phyloP scores from a whole-genome alignment of 2,797 vertebrate species.

The Margarornis squamiger region DNA sequence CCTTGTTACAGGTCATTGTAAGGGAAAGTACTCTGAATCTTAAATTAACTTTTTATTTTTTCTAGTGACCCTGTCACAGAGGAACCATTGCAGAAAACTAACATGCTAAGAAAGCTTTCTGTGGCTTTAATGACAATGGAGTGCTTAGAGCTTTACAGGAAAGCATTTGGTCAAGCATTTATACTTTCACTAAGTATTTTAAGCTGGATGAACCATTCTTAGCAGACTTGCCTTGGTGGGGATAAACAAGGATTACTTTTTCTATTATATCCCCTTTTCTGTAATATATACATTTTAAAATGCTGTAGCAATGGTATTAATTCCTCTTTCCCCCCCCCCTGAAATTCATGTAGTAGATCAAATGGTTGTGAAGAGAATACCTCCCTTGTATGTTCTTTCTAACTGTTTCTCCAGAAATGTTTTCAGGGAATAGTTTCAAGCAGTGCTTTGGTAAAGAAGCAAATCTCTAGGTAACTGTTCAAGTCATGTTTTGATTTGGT shows the following conservation, averaged over 20 bases:
- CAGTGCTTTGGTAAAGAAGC: background rate
- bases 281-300: background rate
- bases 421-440: background rate
- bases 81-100: background rate
- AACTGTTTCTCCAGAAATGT: background rate
- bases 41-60: background rate
- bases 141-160: background rate
- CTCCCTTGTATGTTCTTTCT: background rate
- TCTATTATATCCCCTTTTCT: background rate
- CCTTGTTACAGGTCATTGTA: background rate
- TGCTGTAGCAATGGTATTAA: background rate
- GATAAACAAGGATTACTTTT: conserved; percentile 55
- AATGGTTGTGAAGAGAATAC: background rate
- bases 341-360: background rate
- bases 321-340: background rate
- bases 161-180: conserved; percentile 43
- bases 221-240: background rate
- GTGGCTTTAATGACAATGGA: background rate
- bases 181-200: conserved; percentile 36
- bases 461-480: background rate
- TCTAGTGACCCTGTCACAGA: background rate
- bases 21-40: background rate
- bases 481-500: background rate
- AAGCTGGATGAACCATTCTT: conserved; percentile 48
- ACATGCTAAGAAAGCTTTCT: background rate